A percentile compares a stretch with the other conserved stretches of the same genome.
Conservation (phyloP, 2,113 vertebrate species). For the Jacana jacana region DNA sequence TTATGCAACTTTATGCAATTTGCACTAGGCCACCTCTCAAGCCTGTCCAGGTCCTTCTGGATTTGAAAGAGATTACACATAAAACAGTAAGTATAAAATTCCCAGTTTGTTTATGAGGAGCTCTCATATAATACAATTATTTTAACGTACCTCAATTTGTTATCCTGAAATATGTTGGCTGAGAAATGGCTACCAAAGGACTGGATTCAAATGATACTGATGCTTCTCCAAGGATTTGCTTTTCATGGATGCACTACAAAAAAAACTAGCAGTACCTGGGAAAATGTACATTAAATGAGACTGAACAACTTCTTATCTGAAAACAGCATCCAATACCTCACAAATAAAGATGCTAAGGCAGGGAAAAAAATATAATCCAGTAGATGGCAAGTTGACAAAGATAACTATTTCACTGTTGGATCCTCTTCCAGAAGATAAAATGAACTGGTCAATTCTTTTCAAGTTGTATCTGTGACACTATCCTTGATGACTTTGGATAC, state of each 20-base stretch:
- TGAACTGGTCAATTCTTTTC: background rate
- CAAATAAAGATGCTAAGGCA: background rate
- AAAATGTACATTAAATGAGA: background rate
- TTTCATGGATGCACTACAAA: background rate
- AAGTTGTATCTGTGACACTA: background rate
- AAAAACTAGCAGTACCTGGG: background rate
- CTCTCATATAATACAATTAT: background rate
- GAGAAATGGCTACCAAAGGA: background rate
- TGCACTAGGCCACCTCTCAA: no score
- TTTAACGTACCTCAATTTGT: background rate
- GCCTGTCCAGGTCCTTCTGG: no score
- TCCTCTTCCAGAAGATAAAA: background rate
- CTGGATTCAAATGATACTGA: background rate
- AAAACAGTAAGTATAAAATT: background rate
- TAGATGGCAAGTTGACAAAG: background rate
- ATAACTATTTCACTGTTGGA: background rate
- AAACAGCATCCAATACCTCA: background rate
- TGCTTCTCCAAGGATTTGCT: background rate
- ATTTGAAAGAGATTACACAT: background rate
- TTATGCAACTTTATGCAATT: no score
- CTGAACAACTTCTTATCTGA: background rate
- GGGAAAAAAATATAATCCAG: background rate
- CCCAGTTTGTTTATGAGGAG: background rate
- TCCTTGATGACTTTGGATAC: background rate
- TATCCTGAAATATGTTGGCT: background rate